Percentiles rank a stretch among this genome's conserved stretches.
These are phyloP conservation scores for Amblyjoppa fuscipennis DNA, from an alignment of 2,888 invertebrate genomes.

Conservation along the genomic window DNA sequence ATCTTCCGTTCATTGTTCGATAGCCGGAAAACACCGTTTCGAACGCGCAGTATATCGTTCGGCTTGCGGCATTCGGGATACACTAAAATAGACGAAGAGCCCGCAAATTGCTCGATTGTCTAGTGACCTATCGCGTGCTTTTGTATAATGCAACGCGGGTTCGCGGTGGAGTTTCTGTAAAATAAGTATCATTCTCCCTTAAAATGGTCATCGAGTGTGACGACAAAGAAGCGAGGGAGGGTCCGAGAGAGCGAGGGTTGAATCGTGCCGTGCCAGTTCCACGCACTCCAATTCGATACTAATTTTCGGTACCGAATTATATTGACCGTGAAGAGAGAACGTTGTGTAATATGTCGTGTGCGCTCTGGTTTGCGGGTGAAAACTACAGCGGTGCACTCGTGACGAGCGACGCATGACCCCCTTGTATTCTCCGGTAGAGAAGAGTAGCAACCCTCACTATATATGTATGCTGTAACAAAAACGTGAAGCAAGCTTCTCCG, in stretches of 20 bases:
- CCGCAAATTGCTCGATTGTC: conserved; percentile 55
- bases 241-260: neutral
- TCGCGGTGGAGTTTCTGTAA: neutral
- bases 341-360: conserved; percentile 39
- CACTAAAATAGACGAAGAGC: conserved; percentile 17
- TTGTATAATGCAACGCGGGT: neutral
- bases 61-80: neutral
- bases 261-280: neutral
- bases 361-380: conserved; percentile 73
- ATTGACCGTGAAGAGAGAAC: conserved; percentile 81
- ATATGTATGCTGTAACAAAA: conserved; percentile 1
- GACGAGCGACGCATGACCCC: conserved; percentile 80
- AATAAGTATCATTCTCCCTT: conserved; percentile 37
- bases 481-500: neutral
- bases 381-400: conserved; percentile 65
- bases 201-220: conserved; percentile 60
- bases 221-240: conserved; percentile 44
- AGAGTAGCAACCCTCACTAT: conserved; percentile 39
- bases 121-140: conserved; percentile 29
- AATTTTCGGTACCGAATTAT: conserved; percentile 82
- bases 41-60: neutral
- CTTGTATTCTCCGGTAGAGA: conserved; percentile 68
- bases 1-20: neutral
- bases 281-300: conserved; percentile 76
- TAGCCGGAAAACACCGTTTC: conserved; percentile 4